Evolutionary conservation across 2,113 vertebrate genomes (phyloP).

Genomic region (Xiphias gladius): DNA sequence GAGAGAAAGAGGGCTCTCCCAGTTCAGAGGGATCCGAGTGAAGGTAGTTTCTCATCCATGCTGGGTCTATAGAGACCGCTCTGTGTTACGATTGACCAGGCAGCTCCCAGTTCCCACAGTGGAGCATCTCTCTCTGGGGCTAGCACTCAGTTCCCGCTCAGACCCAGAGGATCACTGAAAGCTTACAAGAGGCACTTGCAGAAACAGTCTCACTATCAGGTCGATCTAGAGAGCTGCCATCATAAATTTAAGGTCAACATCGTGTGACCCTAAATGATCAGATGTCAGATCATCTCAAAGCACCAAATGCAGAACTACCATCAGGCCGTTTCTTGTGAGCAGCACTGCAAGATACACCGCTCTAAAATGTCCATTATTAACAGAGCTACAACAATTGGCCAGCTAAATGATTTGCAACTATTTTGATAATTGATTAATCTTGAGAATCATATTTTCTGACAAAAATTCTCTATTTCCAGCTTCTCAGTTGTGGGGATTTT

Average conservation of each 20-base stretch:
- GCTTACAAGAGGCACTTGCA: constrained; percentile 1
- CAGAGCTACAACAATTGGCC: too few species aligned
- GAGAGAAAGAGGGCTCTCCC: constrained; percentile 46
- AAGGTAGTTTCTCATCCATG: constrained; percentile 83
- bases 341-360: neutral
- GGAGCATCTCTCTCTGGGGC: constrained; percentile 58
- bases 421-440: too few species aligned
- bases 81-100: constrained; percentile 48
- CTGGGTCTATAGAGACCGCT: constrained; percentile 75
- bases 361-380: neutral
- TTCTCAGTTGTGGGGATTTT: too few species aligned
- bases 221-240: constrained; percentile 17
- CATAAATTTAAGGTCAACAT: constrained; percentile 9
- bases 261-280: neutral
- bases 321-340: neutral
- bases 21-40: constrained; percentile 63
- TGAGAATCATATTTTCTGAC: too few species aligned
- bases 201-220: constrained; percentile 13
- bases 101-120: constrained; percentile 79
- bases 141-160: constrained; percentile 17
- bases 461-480: too few species aligned
- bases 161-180: constrained; percentile 48
- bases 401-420: too few species aligned
- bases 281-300: constrained; percentile 1
- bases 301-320: neutral